Conservation (phyloP, 2,797 vertebrate species). For the Bucorvus abyssinicus region DNA sequence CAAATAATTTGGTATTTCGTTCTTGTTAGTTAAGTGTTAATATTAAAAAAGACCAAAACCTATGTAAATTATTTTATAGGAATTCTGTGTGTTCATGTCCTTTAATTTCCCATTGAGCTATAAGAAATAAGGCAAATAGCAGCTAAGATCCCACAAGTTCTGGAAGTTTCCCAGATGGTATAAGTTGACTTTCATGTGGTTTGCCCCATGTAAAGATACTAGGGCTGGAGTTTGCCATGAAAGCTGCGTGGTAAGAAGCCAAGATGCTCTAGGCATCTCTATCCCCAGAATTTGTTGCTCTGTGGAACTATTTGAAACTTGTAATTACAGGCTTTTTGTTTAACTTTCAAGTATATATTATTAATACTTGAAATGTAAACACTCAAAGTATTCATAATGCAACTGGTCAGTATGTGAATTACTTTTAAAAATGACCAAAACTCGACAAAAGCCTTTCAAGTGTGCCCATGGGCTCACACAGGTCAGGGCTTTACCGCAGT, state of each 20-base stretch:
- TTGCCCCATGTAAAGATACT: neutral
- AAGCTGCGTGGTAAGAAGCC: neutral
- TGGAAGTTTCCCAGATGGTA: neutral
- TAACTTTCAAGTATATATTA: neutral
- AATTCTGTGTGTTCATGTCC: neutral
- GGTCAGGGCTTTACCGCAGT: neutral
- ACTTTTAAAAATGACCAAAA: neutral
- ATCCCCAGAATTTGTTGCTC: neutral
- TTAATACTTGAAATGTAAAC: neutral
- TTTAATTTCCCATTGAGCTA: neutral
- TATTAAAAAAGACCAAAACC: neutral
- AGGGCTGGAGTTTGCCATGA: rapidly evolving
- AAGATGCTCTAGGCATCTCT: neutral
- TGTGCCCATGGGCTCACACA: neutral
- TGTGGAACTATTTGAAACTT: neutral
- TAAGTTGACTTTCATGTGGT: neutral
- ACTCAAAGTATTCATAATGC: neutral
- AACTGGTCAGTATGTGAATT: neutral
- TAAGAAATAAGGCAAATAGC: neutral
- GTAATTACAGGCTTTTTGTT: neutral
- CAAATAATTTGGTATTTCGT: neutral
- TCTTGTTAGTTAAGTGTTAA: neutral
- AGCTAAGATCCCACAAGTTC: neutral
- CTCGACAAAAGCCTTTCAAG: neutral
- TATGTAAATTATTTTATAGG: neutral